Percentiles rank a stretch among this genome's conserved stretches.
These are phyloP conservation scores for Oplegnathus fasciatus DNA, from an alignment of 2,113 vertebrate genomes.

Conservation along the genomic window DNA sequence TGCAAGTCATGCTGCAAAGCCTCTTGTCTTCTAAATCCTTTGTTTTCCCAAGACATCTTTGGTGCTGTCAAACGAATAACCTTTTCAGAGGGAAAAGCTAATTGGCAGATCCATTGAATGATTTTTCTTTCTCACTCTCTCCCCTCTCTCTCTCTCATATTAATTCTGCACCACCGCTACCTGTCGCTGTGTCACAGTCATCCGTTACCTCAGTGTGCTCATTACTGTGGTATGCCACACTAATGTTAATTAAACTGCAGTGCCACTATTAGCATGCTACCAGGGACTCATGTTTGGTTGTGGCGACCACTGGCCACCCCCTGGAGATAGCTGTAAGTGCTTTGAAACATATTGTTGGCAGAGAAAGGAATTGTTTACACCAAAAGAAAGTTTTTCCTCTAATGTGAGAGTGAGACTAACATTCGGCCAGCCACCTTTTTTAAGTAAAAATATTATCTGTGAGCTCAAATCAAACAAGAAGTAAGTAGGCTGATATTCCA, in stretches of 20 bases:
- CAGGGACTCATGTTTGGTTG: slow-evolving; percentile 52
- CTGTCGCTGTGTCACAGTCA: slow-evolving; percentile 72
- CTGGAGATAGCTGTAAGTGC: slow-evolving; percentile 39
- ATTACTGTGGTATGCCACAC: slow-evolving; percentile 69
- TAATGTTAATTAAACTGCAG: slow-evolving; percentile 75
- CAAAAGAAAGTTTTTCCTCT: slow-evolving; percentile 36
- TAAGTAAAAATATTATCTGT: not conserved
- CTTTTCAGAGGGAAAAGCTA: slow-evolving; percentile 73
- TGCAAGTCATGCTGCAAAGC: slow-evolving; percentile 66
- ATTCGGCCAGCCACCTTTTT: not conserved
- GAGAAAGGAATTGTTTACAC: slow-evolving; percentile 45
- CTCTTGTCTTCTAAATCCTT: slow-evolving; percentile 46
- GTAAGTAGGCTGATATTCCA: not conserved
- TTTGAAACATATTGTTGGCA: slow-evolving; percentile 45
- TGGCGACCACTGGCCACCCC: slow-evolving; percentile 42
- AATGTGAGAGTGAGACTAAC: not conserved
- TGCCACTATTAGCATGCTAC: slow-evolving; percentile 71
- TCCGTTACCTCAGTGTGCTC: slow-evolving; percentile 72
- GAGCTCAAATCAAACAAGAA: not conserved
- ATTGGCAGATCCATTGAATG: slow-evolving; percentile 69
- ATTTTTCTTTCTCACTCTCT: slow-evolving; percentile 28
- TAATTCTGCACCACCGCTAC: slow-evolving; percentile 65
- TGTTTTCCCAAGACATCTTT: slow-evolving; percentile 63
- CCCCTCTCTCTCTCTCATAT: slow-evolving; percentile 31
- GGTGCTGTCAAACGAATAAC: slow-evolving; percentile 72